Conservation (phyloP, 2,113 vertebrate genomes). For the Rhynchomys soricoides region DNA sequence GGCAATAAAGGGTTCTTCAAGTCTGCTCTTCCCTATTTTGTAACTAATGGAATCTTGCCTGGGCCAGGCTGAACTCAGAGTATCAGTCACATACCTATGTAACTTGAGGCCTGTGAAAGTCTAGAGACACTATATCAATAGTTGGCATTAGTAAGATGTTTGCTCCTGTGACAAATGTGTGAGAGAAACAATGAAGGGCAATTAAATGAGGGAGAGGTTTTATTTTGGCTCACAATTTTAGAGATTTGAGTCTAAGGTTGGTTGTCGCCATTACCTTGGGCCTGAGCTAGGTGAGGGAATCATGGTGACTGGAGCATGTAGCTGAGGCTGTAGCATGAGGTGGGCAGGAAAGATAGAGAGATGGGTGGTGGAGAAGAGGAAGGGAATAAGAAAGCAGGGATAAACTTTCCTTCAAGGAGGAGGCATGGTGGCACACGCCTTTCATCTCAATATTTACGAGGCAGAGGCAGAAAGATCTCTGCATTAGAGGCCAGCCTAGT, state of each 20-base stretch:
- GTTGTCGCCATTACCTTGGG: not conserved
- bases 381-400: not conserved
- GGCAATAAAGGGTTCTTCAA: not conserved
- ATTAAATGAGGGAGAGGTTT: not conserved
- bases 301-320: not conserved
- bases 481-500: not conserved
- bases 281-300: not conserved
- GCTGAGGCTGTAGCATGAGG: not conserved
- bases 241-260: not conserved
- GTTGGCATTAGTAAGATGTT: not conserved
- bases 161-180: not conserved
- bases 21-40: not conserved
- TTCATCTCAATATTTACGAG: not conserved
- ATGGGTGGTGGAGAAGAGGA: too few species aligned
- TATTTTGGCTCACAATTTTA: not conserved
- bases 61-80: not conserved
- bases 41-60: not conserved
- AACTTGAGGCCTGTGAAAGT: not conserved
- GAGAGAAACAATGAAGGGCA: not conserved
- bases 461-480: not conserved
- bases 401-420: not conserved
- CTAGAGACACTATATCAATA: not conserved
- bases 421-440: not conserved
- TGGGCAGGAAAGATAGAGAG: not conserved
- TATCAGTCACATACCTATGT: not conserved